These are phyloP conservation scores for Tachycineta bicolor DNA, from an alignment of 2,113 vertebrate species.

Conservation along the genomic window DNA sequence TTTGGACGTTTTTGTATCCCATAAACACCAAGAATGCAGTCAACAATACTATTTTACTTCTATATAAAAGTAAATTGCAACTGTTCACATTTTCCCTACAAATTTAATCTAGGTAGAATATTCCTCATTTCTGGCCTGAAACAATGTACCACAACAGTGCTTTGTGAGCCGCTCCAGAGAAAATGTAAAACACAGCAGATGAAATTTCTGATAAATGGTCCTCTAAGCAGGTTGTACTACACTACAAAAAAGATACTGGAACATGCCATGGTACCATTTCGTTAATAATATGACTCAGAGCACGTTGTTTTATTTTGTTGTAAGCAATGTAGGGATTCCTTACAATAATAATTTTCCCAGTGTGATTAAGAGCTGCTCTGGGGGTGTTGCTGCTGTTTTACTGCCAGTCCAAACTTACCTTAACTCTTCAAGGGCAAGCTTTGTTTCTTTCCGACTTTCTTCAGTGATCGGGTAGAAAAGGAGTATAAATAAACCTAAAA, in stretches of 20 bases:
- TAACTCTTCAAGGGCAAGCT: conserved; percentile 79
- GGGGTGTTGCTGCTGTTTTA: neutral
- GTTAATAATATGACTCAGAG: neutral
- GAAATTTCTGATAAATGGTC: neutral
- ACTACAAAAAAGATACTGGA: neutral
- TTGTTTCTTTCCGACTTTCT: conserved; percentile 79
- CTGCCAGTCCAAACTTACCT: conserved; percentile 74
- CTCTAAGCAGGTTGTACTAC: neutral
- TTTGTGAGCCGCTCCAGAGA: neutral
- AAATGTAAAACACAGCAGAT: neutral
- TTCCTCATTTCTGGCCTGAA: neutral
- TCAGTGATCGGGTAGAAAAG: conserved; percentile 87
- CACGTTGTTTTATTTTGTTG: neutral
- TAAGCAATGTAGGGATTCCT: neutral
- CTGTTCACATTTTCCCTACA: neutral
- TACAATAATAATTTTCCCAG: neutral
- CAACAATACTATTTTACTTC: neutral
- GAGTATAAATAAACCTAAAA: conserved; percentile 86
- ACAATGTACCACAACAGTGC: neutral
- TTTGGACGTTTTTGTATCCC: neutral
- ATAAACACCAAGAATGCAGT: neutral
- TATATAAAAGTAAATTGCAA: neutral
- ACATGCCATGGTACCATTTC: neutral
- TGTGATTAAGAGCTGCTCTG: neutral
- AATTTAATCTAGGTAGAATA: neutral